A percentile compares a stretch with the other conserved stretches of the same genome.
Evolutionary conservation across 2,888 invertebrate species (phyloP).

Genomic region (Colostygia pectinataria): DNA sequence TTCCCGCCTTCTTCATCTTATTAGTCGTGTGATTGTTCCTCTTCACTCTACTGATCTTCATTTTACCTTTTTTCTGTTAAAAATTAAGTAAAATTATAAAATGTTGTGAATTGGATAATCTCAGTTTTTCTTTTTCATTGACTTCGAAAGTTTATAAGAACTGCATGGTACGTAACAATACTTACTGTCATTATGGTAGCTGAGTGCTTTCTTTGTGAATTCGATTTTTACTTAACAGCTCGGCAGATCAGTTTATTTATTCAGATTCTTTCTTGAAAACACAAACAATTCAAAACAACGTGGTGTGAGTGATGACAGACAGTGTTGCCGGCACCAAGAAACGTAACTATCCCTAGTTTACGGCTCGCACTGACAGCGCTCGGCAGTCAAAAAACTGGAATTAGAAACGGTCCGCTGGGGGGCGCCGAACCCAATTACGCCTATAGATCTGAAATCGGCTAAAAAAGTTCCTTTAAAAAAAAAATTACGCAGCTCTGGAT

Average conservation of each 20-base stretch:
- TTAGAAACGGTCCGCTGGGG: too few relatives aligned
- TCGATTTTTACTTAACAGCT: too few relatives aligned
- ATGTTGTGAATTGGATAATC: slow-evolving; percentile 17
- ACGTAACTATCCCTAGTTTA: too few relatives aligned
- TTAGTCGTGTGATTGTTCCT: slow-evolving; percentile 82
- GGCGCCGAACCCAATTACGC: too few relatives aligned
- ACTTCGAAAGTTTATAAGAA: neutral
- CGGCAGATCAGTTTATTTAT: too few relatives aligned
- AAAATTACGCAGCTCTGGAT: too few relatives aligned
- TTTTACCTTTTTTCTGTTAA: slow-evolving; percentile 78
- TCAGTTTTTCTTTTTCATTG: slow-evolving; percentile 9
- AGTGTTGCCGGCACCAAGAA: too few relatives aligned
- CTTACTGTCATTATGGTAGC: slow-evolving; percentile 62
- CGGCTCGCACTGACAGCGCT: too few relatives aligned
- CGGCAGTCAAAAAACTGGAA: too few relatives aligned
- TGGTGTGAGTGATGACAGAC: too few relatives aligned
- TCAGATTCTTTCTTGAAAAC: neutral
- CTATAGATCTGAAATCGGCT: too few relatives aligned
- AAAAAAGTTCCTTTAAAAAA: too few relatives aligned
- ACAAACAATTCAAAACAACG: slow-evolving; percentile 44
- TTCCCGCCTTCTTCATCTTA: slow-evolving; percentile 81
- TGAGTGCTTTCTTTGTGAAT: neutral
- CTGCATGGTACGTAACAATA: slow-evolving; percentile 20
- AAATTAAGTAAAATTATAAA: slow-evolving; percentile 9
- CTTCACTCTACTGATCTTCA: slow-evolving; percentile 81